Conservation (phyloP, 2,113 vertebrate genomes). For the Phocoena phocoena region DNA sequence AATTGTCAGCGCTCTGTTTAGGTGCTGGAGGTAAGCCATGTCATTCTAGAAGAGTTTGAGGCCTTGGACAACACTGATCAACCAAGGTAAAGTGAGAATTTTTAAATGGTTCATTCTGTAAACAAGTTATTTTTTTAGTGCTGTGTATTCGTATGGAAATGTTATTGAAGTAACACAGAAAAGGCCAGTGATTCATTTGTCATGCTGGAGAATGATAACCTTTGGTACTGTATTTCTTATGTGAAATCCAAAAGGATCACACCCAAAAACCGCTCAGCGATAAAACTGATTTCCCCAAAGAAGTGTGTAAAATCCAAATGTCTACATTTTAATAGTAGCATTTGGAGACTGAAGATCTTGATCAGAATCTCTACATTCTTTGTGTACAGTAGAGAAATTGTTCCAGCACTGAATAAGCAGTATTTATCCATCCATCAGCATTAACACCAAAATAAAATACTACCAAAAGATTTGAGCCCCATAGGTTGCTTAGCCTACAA, state of each 20-base stretch:
- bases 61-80: not conserved
- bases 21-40: not conserved
- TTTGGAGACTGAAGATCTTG: conserved; percentile 4
- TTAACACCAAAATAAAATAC: conserved; percentile 48
- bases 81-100: conserved; percentile 11
- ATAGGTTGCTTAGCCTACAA: not conserved
- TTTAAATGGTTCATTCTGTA: conserved; percentile 7
- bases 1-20: not conserved
- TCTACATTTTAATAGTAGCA: conserved; percentile 6
- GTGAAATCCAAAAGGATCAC: not conserved
- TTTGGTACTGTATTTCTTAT: not conserved
- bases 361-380: not conserved
- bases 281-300: conserved; percentile 42
- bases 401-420: not conserved
- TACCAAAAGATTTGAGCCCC: not conserved
- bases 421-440: not conserved
- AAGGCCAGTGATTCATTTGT: not conserved
- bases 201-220: not conserved
- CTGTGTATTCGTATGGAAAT: not conserved
- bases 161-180: not conserved
- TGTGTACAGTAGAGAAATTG: conserved; percentile 10
- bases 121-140: not conserved
- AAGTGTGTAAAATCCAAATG: conserved; percentile 35
- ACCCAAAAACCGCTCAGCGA: not conserved
- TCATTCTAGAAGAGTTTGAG: not conserved